Evolutionary conservation across 2,797 vertebrate species (phyloP).

Genomic region (Chiloscyllium punctatum): DNA sequence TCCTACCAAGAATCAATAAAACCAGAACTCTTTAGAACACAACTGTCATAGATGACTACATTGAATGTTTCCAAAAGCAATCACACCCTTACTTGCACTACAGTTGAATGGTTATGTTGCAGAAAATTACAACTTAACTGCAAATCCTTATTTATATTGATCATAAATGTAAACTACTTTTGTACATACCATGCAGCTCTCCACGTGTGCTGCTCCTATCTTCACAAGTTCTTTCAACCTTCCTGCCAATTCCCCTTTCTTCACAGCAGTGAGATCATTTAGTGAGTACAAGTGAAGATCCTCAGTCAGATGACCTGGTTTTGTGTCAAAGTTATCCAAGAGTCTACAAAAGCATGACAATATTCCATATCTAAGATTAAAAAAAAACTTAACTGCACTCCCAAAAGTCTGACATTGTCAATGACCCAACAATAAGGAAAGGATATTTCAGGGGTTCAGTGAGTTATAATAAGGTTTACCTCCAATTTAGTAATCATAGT

Average conservation of each 20-base stretch:
- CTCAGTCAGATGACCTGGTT: conserved; percentile 87
- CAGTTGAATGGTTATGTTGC: neutral
- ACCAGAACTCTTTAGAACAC: neutral
- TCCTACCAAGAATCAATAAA: neutral
- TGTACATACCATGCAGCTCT: conserved; percentile 71
- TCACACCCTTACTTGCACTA: neutral
- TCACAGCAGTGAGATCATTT: conserved; percentile 73
- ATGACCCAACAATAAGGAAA: neutral
- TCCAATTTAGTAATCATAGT: neutral
- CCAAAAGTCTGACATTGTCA: neutral
- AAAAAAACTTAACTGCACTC: neutral
- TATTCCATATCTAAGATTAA: neutral
- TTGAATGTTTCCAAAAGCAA: neutral
- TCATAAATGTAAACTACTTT: neutral
- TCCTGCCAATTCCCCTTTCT: conserved; percentile 74
- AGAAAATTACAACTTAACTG: neutral
- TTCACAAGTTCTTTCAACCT: conserved; percentile 74
- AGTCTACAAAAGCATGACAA: conserved; percentile 56
- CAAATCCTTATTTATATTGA: neutral
- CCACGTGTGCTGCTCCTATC: conserved; percentile 71
- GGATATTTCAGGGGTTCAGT: neutral
- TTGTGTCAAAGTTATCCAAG: conserved; percentile 75
- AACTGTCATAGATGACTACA: neutral
- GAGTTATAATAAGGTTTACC: neutral
- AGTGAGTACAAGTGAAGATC: conserved; percentile 93